These are phyloP conservation scores for Lymantria monacha DNA, from an alignment of 2,888 invertebrate species.

Conservation along the genomic window DNA sequence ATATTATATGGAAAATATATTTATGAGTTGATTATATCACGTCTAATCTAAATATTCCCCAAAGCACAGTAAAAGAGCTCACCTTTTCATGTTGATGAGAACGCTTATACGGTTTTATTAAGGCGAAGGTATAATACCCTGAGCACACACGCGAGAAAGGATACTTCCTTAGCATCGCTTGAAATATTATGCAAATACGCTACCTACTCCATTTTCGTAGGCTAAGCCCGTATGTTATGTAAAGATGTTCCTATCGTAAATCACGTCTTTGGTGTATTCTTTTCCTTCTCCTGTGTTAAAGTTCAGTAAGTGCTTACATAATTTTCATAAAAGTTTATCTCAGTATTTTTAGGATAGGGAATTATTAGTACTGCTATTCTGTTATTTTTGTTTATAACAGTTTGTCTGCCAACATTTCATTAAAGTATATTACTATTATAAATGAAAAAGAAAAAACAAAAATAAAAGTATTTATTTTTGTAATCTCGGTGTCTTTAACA, in stretches of 20 bases:
- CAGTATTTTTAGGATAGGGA: no score
- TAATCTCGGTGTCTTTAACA: no score
- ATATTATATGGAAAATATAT: not conserved
- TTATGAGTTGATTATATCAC: slow-evolving; percentile 11
- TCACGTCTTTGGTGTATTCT: slow-evolving; percentile 40
- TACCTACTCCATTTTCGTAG: slow-evolving; percentile 46
- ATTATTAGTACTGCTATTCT: no score
- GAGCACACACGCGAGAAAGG: slow-evolving; percentile 41
- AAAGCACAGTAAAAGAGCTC: slow-evolving; percentile 18
- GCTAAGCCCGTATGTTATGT: slow-evolving; percentile 43
- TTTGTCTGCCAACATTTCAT: no score
- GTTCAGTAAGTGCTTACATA: not conserved
- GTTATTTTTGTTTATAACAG: no score
- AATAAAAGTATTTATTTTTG: no score
- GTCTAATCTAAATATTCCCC: slow-evolving; percentile 31
- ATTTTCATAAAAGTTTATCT: no score
- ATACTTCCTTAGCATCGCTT: slow-evolving; percentile 44
- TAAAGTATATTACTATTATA: no score
- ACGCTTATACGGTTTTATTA: slow-evolving; percentile 28
- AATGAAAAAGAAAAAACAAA: no score
- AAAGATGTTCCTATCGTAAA: slow-evolving; percentile 50
- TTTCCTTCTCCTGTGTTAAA: slow-evolving; percentile 6
- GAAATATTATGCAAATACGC: slow-evolving; percentile 60
- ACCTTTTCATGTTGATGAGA: slow-evolving; percentile 34
- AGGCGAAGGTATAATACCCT: slow-evolving; percentile 38